Conservation (phyloP, 2,113 vertebrate genomes). For the Cephalopholis sonnerati region DNA sequence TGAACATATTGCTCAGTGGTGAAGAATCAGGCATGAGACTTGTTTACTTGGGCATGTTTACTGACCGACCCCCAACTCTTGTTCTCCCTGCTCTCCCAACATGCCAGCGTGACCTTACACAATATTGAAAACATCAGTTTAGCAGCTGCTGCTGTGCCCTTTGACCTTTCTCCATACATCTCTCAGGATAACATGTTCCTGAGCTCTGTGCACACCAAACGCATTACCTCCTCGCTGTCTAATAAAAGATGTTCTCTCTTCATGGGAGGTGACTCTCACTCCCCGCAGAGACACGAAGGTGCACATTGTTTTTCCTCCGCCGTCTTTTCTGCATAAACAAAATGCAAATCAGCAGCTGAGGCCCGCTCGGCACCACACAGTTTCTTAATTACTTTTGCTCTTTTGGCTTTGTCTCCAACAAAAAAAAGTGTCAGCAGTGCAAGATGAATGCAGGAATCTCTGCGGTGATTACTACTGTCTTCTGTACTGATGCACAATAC, state of each 20-base stretch:
- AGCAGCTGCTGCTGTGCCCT: not conserved
- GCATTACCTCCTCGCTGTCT: not conserved
- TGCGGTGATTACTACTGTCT: not conserved
- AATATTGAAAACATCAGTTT: not conserved
- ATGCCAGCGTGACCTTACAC: not conserved
- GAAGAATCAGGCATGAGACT: not conserved
- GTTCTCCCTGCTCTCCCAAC: not conserved
- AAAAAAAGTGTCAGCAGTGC: not conserved
- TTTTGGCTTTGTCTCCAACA: constrained; percentile 9
- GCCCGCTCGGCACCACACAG: not conserved
- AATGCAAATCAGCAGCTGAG: constrained; percentile 34
- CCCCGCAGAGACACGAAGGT: constrained; percentile 8
- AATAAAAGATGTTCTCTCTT: constrained; percentile 11
- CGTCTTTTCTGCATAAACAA: constrained; percentile 22
- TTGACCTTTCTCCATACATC: not conserved
- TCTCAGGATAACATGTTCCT: not conserved
- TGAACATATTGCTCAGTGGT: not conserved
- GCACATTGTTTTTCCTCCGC: constrained; percentile 11
- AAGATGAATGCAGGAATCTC: not conserved
- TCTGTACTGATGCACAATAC: not conserved
- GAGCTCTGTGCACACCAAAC: not conserved
- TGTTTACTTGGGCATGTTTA: not conserved
- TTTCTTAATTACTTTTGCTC: constrained; percentile 33
- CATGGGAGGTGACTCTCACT: not conserved
- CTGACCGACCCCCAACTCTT: not conserved